Base-by-base conservation (phyloP, 2,888 invertebrate species). In the Troglohyphantes excavatus region DNA sequence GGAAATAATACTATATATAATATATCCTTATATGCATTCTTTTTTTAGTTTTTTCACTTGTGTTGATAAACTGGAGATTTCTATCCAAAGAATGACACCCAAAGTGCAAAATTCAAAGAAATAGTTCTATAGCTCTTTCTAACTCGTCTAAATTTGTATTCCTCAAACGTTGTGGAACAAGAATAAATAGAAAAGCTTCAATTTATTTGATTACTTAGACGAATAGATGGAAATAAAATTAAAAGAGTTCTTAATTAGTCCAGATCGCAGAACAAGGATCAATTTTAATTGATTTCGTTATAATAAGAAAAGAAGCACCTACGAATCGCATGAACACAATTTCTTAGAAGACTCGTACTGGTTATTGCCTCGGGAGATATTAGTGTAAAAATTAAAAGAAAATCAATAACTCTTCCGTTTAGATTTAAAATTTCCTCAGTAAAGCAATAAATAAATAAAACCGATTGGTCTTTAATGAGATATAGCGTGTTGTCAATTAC, bases 221-320 rank as follows among this genome's bases (percentile, higher is more conserved):
- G 39, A 39, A 39, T 39, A 39, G 13, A 39, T 39, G 13, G 13
- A 39, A n/a, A n/a, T n/a, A 67, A 76, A 59, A 76, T 53, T 29
- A 39, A 67, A 75, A 65, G 75, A 59, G 33, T 68, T 59, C 85
- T 78, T 86, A 78, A 86, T 86, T 86, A 76, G 85, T 67, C 67
- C 19, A 26, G 43, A 46, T 75, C 23, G 9, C 26, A 33, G 19
- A 43, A 39, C 11, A 72, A 46, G 43, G 67, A 76, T 86, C 85
- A 76, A 86, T 86, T 78, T 61, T 86, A 78, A 86, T 86, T 73
- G 85, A 63, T 67, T 82, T 59, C 33, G 59, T 61, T 33, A 59
- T 17, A 27, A 26, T 13, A 3, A 67, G 29, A 23, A 70, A 72
- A 82, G 9, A 13, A 17, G 9, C 5, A 53, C 5, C 53, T 53